These are phyloP conservation scores for Maniola jurtina DNA, from an alignment of 1,140 invertebrate species.

Conservation along the genomic window DNA sequence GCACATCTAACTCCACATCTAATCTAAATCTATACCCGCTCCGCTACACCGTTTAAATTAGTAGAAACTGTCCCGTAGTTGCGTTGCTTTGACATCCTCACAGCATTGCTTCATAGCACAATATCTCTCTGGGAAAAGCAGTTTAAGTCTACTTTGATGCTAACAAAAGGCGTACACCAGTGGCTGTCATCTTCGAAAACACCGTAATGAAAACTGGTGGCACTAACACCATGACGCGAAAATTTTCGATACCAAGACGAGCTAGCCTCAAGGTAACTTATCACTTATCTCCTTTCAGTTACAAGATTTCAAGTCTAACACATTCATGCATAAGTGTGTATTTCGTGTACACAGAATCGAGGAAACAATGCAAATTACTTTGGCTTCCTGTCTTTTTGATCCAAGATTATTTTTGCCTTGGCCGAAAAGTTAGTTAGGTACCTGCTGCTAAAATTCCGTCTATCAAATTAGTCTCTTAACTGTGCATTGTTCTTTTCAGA, in stretches of 20 bases:
- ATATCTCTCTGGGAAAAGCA: too few relatives aligned
- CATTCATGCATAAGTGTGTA: not conserved
- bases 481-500: constrained; percentile 43
- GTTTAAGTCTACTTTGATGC: too few relatives aligned
- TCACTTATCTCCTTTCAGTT: too few relatives aligned
- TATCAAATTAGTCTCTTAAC: constrained; percentile 42
- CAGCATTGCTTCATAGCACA: too few relatives aligned
- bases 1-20: too few relatives aligned
- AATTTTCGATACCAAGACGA: constrained; percentile 14
- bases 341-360: constrained; percentile 16
- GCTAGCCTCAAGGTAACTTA: not conserved
- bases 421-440: constrained; percentile 36
- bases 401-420: constrained; percentile 46
- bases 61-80: too few relatives aligned
- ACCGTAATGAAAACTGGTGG: not conserved
- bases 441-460: constrained; percentile 42
- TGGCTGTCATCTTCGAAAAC: not conserved
- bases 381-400: constrained; percentile 41
- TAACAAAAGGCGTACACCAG: not conserved
- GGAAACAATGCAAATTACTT: constrained; percentile 40
- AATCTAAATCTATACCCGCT: too few relatives aligned
- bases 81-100: too few relatives aligned
- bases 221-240: not conserved
- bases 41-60: too few relatives aligned
- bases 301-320: not conserved